A percentile compares a stretch with the other conserved stretches of the same genome.
Conservation (phyloP, 2,888 invertebrate genomes). For the Callyntrura sp. region DNA sequence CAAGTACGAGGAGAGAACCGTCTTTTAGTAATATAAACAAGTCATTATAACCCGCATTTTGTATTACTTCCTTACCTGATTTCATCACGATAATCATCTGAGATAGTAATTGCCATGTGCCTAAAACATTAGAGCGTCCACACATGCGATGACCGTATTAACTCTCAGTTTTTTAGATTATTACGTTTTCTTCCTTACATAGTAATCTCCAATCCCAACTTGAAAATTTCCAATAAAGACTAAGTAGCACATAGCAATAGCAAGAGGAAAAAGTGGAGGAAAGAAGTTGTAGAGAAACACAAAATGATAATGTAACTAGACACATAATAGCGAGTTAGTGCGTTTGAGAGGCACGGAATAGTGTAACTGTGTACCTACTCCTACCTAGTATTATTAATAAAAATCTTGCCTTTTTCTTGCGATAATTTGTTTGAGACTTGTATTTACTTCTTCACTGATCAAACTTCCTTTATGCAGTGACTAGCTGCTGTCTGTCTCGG, state of each 20-base stretch:
- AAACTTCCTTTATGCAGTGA: too few species aligned
- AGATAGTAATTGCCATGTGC: conserved; percentile 27
- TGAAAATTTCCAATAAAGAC: conserved; percentile 28
- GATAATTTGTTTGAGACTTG: conserved; percentile 33
- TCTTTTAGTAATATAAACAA: neutral
- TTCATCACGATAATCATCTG: conserved; percentile 19
- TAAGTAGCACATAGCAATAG: conserved; percentile 32
- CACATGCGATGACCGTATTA: neutral
- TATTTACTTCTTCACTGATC: neutral
- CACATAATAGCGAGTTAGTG: neutral
- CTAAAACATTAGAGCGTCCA: conserved; percentile 17
- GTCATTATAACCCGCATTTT: neutral
- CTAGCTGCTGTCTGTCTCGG: neutral
- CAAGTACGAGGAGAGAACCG: neutral
- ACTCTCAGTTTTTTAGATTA: conserved; percentile 4
- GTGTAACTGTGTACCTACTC: conserved; percentile 1
- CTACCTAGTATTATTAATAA: conserved; percentile 3
- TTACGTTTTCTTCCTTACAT: conserved; percentile 54
- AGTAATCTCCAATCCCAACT: neutral
- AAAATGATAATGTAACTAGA: conserved; percentile 17
- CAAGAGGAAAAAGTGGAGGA: neutral
- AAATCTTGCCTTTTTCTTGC: conserved; percentile 4
- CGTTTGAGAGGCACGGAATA: conserved; percentile 7
- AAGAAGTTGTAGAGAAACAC: neutral
- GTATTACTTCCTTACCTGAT: conserved; percentile 23